phyloP scores from a whole-genome alignment of 2,797 vertebrate genomes.

The Octomys mimax region DNA sequence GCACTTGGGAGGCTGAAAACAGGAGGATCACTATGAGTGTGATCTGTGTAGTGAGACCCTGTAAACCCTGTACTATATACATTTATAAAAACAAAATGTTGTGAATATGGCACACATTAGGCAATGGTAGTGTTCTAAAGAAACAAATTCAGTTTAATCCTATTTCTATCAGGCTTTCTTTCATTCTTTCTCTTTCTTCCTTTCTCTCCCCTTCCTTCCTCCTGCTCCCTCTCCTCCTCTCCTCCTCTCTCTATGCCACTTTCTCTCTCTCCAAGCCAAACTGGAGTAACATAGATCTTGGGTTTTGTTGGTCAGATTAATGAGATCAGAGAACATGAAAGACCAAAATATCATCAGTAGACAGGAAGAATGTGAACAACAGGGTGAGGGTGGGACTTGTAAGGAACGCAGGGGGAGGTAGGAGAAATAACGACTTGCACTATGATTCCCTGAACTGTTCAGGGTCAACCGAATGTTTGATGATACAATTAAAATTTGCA shows the following conservation, averaged over 20 bases:
- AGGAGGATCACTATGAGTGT: too few relatives aligned
- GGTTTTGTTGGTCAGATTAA: slow-evolving; percentile 58
- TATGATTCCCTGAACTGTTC: not conserved
- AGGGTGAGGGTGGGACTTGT: not conserved
- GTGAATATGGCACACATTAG: not conserved
- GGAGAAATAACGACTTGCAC: not conserved
- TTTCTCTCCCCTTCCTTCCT: not conserved
- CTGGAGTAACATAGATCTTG: slow-evolving; percentile 2
- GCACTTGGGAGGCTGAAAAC: too few relatives aligned
- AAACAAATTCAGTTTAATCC: slow-evolving; percentile 33
- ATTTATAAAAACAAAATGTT: not conserved
- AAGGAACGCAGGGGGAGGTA: slow-evolving; percentile 15
- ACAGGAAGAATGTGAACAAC: slow-evolving; percentile 47
- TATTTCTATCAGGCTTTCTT: not conserved
- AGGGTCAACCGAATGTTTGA: not conserved
- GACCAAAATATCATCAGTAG: slow-evolving; percentile 57
- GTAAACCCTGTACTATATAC: too few relatives aligned
- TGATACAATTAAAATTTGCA: slow-evolving; percentile 7
- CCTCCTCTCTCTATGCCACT: not conserved
- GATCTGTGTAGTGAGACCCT: too few relatives aligned
- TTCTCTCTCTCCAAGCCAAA: not conserved
- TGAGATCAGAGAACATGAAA: slow-evolving; percentile 56
- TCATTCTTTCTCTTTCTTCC: too few relatives aligned
- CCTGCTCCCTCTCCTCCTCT: not conserved
- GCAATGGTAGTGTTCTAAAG: not conserved